Evolutionary conservation across 2,888 invertebrate species (phyloP), one percentile per base, ranked within the genome.

Genomic region (Chymomyza caudatula): DNA sequence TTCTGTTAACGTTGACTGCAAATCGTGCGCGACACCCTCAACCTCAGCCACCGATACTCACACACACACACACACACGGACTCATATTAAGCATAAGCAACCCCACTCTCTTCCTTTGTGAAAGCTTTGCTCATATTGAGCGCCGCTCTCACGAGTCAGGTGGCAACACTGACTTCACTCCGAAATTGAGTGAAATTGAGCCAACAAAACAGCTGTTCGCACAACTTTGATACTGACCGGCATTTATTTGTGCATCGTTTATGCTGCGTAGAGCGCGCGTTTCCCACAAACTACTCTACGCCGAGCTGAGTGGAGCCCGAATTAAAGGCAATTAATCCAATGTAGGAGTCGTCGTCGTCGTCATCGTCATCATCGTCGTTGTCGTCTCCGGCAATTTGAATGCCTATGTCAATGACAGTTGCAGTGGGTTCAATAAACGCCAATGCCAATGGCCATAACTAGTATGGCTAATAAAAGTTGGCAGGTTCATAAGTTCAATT

Each of bases 361-460:
- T 37, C 29, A 11, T 37, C 29, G 25, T 25, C 25, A 5, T 5
- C 5, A 25, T 25, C 5, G 25, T 25, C 3, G 3, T 5, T 5
- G 25, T 37, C 8, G 11, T 11, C 29, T 11, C 2, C 5, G 3
- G 29, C 29, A 37, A 37, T 37, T 37, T 37, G 29, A 37, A 37
- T 37, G 29, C 11, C 47, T 19, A 47, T 47, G 47, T 47, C 47
- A 74, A 72, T 76, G 74, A 74, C 74, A 74, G 68, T 76, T 72
- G 60, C 23, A 55, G 62, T 60, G 73, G 65, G 74, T 76, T 74
- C 74, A 74, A 74, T 76, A 74, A 74, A 74, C 76, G 73, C 69
- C 55, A 73, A 73, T 73, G 65, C 54, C 64, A 65, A 47, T 15
- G 47, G 47, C 15, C 47, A 37, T 37, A 37, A 37, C 29, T 37